Base-by-base conservation (phyloP, 2,113 vertebrate genomes). In the Campylorhamphus procurvoides region DNA sequence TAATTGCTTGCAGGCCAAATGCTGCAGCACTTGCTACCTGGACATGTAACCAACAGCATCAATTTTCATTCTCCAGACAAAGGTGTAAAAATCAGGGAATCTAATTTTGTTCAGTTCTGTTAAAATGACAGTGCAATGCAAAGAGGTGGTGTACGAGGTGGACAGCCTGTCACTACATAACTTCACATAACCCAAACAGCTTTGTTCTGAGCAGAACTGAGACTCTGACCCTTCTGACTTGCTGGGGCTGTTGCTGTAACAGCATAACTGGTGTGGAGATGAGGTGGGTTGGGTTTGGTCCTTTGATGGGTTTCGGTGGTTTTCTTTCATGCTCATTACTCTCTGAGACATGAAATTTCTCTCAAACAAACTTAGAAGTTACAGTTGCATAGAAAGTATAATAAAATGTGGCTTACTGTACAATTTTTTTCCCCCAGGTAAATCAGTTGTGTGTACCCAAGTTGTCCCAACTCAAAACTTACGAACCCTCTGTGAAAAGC, bases 401-500 rank as follows among this genome's bases (percentile, higher is more conserved):
- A 47, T 40, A 79, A 77, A 79, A 31, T 23, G 14, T 53, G 15
- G 1, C 24, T 94, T 81, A 58, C 18, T 90, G 4, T 75, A 47
- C 42, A n/a, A 7, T 6, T 18, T 52, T 47, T 93, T 81, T 80
- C 64, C 86, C 49, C 63, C 94, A 99, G 99, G 99, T 50, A 99
- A 99, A 95, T 98, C 98, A 9, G 94, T 99, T 94, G 93, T 99
- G 72, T 99, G 99, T 95, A 99, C 99, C 95, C 98, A 98, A 87
- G 98, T 99, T 89, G 97, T 99, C 53, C 99, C 99, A 87, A 97
- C 98, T 31, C 99, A 99, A 96, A 98, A 99, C 93, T 98, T 99
- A 94, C 98, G 98, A 91, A 98, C 90, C 7, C 98, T 99, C 64
- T 99, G 99, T 84, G 99, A 99, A 97, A 99, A 96, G 15, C 95